Percentiles rank a stretch among this genome's conserved stretches.
Evolutionary conservation across 2,797 vertebrate genomes (phyloP).

Genomic region (Sibirionetta formosa): DNA sequence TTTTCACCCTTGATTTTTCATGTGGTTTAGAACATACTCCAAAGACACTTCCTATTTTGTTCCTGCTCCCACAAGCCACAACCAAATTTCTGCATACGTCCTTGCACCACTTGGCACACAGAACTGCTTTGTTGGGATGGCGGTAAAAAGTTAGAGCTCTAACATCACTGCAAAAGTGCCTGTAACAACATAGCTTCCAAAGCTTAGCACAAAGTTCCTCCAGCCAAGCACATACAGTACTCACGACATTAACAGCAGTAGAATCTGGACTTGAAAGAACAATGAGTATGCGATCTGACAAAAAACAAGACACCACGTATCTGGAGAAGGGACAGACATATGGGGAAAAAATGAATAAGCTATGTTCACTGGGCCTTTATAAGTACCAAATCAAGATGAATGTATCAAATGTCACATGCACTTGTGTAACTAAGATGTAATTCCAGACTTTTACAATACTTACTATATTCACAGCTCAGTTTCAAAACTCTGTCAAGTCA

Average conservation of each 20-base stretch:
- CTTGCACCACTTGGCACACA: not conserved
- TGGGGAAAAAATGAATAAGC: rapidly evolving
- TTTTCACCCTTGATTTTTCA: not conserved
- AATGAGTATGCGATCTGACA: not conserved
- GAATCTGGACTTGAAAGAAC: not conserved
- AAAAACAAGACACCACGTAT: too few species aligned
- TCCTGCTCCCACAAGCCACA: not conserved
- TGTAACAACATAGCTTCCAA: not conserved
- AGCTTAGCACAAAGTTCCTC: not conserved
- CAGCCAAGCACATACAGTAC: not conserved
- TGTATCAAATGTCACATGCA: not conserved
- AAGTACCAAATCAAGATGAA: not conserved
- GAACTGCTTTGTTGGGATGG: not conserved
- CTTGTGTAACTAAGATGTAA: not conserved
- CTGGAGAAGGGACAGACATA: not conserved
- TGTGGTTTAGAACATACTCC: not conserved
- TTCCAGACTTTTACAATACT: not conserved
- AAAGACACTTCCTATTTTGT: not conserved
- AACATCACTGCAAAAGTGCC: not conserved
- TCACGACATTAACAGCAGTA: not conserved
- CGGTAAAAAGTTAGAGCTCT: not conserved
- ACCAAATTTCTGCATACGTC: not conserved
- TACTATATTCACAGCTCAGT: not conserved
- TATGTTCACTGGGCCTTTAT: not conserved
- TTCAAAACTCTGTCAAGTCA: not conserved